These are phyloP conservation scores for Flexamia atlantica DNA, from an alignment of 2,888 invertebrate species.

Conservation along the genomic window DNA sequence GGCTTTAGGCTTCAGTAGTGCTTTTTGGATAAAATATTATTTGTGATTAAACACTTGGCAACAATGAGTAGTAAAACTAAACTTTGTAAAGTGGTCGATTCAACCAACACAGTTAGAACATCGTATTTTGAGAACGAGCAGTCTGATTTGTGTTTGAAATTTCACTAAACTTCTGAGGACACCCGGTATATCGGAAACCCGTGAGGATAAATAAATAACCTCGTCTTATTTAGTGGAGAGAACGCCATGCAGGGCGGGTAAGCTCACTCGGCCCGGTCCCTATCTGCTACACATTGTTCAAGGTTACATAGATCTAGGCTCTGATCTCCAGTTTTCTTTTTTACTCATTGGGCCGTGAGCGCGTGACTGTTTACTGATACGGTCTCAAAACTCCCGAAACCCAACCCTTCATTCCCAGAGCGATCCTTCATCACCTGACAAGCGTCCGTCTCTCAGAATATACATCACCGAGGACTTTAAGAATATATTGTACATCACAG, in stretches of 20 bases:
- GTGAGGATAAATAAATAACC: too few species aligned
- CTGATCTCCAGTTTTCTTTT: constrained; percentile 49
- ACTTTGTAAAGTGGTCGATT: too few species aligned
- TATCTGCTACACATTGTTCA: constrained; percentile 18
- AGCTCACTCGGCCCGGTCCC: not conserved
- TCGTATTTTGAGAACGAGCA: too few species aligned
- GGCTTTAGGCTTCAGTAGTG: too few species aligned
- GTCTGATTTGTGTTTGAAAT: too few species aligned
- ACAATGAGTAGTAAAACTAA: too few species aligned
- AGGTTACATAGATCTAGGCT: constrained; percentile 37
- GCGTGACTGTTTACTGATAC: constrained; percentile 55
- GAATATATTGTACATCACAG: too few species aligned
- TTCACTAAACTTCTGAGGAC: too few species aligned
- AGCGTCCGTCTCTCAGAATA: not conserved
- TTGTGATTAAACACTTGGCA: too few species aligned
- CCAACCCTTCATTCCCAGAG: constrained; percentile 50
- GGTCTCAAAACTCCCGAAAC: constrained; percentile 57
- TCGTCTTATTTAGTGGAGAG: not conserved
- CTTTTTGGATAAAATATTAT: too few species aligned
- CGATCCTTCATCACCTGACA: constrained; percentile 29
- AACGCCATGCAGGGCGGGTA: not conserved
- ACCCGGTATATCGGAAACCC: too few species aligned
- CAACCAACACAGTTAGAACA: too few species aligned
- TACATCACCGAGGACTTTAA: not conserved
- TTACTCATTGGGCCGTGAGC: constrained; percentile 55